Evolutionary conservation across 2,797 vertebrate species (phyloP), one percentile per base, ranked within the genome.

Genomic region (Chaetophractus vellerosus): DNA sequence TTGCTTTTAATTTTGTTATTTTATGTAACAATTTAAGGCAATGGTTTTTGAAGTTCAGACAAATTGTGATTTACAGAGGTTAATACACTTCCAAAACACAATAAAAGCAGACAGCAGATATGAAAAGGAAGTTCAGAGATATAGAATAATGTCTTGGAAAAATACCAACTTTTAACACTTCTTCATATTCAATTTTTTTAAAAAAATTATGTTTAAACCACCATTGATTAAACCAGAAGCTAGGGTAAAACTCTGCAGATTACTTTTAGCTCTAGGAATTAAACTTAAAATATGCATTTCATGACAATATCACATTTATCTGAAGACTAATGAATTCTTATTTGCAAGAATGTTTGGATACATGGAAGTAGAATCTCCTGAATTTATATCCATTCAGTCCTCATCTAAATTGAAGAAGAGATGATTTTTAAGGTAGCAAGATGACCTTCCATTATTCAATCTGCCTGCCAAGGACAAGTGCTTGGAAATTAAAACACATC

Each of bases 1-100:
- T 88, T 94, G 28, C 48, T 66, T 96, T 96, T 92, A 94, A 91
- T 96, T 96, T 85, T 96, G 19, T 94, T 96, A 91, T 96, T 96
- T 93, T 85, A 55, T 94, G 18, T 81, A 93, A 96, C 52, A 55
- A 50, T 85, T 90, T 94, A 90, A 88, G 38, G 80, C 85, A 85
- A 86, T 79, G 50, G 28, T 66, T 76, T 94, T 82, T 71, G n/a
- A 94, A 88, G 31, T 95, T 95, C 55, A 93, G 61, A 81, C 14
- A 88, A 71, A 87, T 80, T 80, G n/a, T 91, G n/a, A 90, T 96
- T 97, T 96, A 69, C n/a, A 88, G 71, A 90, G 38, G 80, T 88
- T 91, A 94, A 81, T 85, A 38, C 68, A 31, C 18, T 96, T 96
- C 50, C 24, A 76, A 86, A 93, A 95, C 68, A 64, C 33, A 92